Base-by-base conservation (phyloP, 2,797 vertebrate species). In the Catostomus latipinnis region DNA sequence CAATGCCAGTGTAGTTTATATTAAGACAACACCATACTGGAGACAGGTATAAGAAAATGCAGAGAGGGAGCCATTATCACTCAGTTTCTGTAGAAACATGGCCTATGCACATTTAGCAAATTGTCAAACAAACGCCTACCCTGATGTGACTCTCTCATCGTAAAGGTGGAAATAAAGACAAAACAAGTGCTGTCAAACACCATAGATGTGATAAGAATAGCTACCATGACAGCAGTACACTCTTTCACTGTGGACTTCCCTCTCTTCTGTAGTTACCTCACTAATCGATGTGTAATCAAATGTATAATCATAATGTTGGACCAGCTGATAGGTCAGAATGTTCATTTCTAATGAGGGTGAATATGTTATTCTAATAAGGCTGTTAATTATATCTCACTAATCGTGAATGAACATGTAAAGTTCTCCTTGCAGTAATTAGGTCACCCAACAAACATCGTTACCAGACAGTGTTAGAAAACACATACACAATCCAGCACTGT, bases 391-490 rank as follows among this genome's bases (percentile, higher is more conserved):
- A 34, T 34, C 34, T 54, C 52, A 54, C 22, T 14, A 43, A 46
- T 6, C 46, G 6, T 63, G 8, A 48, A 63, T 4, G 14, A 76
- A 73, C 43, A 43, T 1, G 2, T 13, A 71, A 12, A 73, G 75
- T 82, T 80, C 60, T 65, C 72, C 78, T 87, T 78, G 89, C 62
- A 76, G 93, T 84, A 65, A 88, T 76, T 85, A 90, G 93, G 90
- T 92, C 93, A 79, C 95, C 93, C 97, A 96, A 96, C 93, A 95
- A 99, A 98, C 98, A 99, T 99, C 98, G 97, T 99, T 99, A 99
- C 98, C 98, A 99, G 98, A 99, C 98, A 99, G 98, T 99, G 98
- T 99, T 99, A 99, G 98, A 99, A 95, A 92, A 91, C 89, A 93
- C 85, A 90, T 81, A 93, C 86, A 94, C 93, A 96, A 94, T 99